Conservation (phyloP, 2,888 invertebrate species). For the Coleophora deauratella region DNA sequence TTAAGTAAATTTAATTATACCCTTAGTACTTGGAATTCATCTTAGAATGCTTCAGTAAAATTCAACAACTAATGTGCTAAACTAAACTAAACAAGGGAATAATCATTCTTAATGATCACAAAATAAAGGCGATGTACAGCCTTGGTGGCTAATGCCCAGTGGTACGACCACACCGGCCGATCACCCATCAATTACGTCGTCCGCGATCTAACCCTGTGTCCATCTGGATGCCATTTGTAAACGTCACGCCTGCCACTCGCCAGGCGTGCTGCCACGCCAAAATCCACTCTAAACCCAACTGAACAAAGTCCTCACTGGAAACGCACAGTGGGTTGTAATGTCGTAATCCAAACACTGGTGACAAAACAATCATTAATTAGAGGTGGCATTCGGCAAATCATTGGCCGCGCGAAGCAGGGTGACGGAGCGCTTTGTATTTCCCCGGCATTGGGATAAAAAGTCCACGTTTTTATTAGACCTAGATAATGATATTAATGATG, state of each 20-base stretch:
- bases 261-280: constrained; percentile 19
- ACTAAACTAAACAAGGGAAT: too few relatives aligned
- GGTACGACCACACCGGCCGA: constrained; percentile 32
- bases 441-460: not conserved
- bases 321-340: constrained; percentile 14
- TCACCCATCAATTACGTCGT: constrained; percentile 62
- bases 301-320: not conserved
- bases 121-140: too few relatives aligned
- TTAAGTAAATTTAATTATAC: too few relatives aligned
- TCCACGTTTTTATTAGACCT: not conserved
- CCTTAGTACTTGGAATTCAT: too few relatives aligned
- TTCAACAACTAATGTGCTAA: too few relatives aligned
- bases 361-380: constrained; percentile 60
- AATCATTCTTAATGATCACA: too few relatives aligned
- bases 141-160: not conserved
- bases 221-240: constrained; percentile 58
- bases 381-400: constrained; percentile 51
- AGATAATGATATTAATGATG: not conserved
- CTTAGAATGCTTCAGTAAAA: too few relatives aligned
- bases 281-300: constrained; percentile 17
- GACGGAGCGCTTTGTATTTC: constrained; percentile 39
- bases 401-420: constrained; percentile 37
- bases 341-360: constrained; percentile 42
- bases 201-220: constrained; percentile 58
- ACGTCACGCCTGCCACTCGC: constrained; percentile 38